Conservation (phyloP, 2,113 vertebrate genomes). For the Chascanopsetta lugubris region DNA sequence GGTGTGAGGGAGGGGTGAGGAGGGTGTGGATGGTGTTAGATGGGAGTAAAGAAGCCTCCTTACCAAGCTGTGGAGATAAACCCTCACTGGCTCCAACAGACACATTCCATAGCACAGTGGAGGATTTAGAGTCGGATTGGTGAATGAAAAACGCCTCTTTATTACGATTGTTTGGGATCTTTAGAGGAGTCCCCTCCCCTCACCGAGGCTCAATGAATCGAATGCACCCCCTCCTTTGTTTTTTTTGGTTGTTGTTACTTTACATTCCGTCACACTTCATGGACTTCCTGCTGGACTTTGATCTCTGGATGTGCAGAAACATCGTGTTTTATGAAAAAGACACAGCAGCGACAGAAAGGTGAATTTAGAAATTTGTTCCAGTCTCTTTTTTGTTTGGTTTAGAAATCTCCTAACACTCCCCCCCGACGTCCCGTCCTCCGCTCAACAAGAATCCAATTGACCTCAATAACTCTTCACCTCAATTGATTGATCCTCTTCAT, state of each 20-base stretch:
- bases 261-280: slow-evolving; percentile 51
- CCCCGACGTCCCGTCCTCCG: slow-evolving; percentile 50
- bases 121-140: slow-evolving; percentile 61
- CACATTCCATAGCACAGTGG: slow-evolving; percentile 60
- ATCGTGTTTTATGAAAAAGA: slow-evolving; percentile 45
- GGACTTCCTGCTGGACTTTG: slow-evolving; percentile 26
- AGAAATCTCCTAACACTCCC: slow-evolving; percentile 55
- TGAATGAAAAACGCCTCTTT: slow-evolving; percentile 29
- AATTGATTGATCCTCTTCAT: slow-evolving; percentile 66
- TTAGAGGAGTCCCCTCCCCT: slow-evolving; percentile 46
- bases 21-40: slow-evolving; percentile 82
- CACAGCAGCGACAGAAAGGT: slow-evolving; percentile 54
- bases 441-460: slow-evolving; percentile 40
- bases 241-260: slow-evolving; percentile 38
- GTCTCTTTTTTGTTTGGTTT: slow-evolving; percentile 58
- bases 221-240: slow-evolving; percentile 59
- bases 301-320: slow-evolving; percentile 38
- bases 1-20: slow-evolving; percentile 74
- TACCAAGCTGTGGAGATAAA: slow-evolving; percentile 81
- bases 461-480: slow-evolving; percentile 45
- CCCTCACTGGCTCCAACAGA: slow-evolving; percentile 79
- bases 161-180: neutral
- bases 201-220: slow-evolving; percentile 51
- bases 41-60: slow-evolving; percentile 87
- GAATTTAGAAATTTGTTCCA: slow-evolving; percentile 54